Evolutionary conservation across 2,797 vertebrate species (phyloP), one percentile per base, ranked within the genome.

Genomic region (Apogon hyalosoma): DNA sequence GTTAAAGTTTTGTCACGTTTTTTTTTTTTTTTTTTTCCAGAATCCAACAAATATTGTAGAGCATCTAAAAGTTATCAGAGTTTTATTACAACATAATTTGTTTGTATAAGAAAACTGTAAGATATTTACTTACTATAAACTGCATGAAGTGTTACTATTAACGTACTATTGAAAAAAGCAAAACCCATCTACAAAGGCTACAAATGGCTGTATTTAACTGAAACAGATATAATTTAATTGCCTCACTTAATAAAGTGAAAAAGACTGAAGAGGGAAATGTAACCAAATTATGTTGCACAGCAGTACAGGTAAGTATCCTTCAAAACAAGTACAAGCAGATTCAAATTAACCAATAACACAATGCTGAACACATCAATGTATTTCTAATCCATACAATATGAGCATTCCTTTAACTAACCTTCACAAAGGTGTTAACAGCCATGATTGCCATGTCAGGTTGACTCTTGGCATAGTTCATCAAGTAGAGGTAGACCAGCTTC

Each of bases 391-490:
- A 50, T 6, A 59, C 5, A 46, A 5, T 46, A 38, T 3, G 14
- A 55, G 48, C 33, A 19, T 24, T 36, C 14, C 18, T 11, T 24
- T 11, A 16, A 61, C 24, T 13, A 55, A 56, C 98, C 96, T 99
- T 99, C 40, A 99, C 98, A 3, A 99, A 99, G 40, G 97, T 99
- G 93, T 99, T 99, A 50, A 99, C 98, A 2, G 98, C 97, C 98
- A 99, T 99, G 76, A 99, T 99, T 62, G 98, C 98, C 98, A 99
- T 99, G 90, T 99, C 98, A 0, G 98, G 98, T 85, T 99, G 98
- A 87, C 97, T 99, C 90, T 99, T 99, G 87, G 98, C 98, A 0
- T 99, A 99, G 91, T 99, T 99, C 98, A 99, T 99, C 88, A 99
- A 90, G 86, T 99, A 99, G 36, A 99, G 93, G 87, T 99, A 99